Evolutionary conservation across 2,888 invertebrate species (phyloP).

Genomic region (Philereme vetulata): DNA sequence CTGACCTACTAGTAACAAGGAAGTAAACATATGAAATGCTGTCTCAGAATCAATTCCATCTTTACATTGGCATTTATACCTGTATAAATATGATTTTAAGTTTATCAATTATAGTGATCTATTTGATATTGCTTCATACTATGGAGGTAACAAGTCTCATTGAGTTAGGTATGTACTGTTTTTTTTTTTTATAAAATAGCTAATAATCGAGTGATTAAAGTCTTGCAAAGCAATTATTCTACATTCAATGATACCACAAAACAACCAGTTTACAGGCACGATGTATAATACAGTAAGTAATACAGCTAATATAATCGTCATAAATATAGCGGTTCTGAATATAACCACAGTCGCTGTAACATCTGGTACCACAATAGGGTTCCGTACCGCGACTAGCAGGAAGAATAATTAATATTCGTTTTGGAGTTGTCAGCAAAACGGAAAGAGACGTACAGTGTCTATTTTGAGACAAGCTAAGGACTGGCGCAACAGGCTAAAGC

Average conservation of each 20-base stretch:
- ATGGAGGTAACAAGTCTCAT: not conserved
- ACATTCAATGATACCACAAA: slow-evolving; percentile 2
- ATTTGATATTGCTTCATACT: not conserved
- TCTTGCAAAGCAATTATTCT: not conserved
- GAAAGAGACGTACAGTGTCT: not conserved
- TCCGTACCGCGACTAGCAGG: too few species aligned
- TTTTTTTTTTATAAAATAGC: not conserved
- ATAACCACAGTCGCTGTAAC: not conserved
- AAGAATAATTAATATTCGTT: too few species aligned
- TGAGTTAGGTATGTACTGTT: too few species aligned
- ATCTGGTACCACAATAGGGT: too few species aligned
- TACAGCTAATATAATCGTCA: not conserved
- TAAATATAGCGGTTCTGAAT: not conserved
- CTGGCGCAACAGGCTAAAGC: slow-evolving; percentile 4
- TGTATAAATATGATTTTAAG: not conserved
- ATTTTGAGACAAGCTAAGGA: not conserved
- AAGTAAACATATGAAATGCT: slow-evolving; percentile 5
- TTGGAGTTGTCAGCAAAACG: not conserved
- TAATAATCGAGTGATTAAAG: not conserved
- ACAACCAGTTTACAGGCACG: slow-evolving; percentile 2
- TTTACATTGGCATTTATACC: not conserved
- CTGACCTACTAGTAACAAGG: slow-evolving; percentile 9
- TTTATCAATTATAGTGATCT: not conserved
- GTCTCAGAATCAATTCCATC: not conserved
- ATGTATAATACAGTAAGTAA: not conserved